phyloP scores from a whole-genome alignment of 1,140 invertebrate species.

The Hyles euphorbiae region DNA sequence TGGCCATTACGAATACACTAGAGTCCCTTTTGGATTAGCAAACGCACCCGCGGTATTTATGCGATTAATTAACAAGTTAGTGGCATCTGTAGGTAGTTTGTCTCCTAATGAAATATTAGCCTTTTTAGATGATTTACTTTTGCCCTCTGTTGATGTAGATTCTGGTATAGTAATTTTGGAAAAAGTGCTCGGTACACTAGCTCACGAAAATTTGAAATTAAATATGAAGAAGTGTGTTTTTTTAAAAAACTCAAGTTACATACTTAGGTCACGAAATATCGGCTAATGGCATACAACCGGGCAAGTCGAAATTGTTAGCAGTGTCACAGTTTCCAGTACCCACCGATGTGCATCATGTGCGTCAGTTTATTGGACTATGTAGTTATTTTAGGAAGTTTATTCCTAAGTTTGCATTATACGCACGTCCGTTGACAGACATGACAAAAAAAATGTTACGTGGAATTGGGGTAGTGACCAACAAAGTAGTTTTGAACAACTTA shows the following conservation, averaged over 20 bases:
- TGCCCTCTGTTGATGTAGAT: slow-evolving; percentile 2
- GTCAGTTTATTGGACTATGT: slow-evolving; percentile 45
- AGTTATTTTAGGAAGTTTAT: slow-evolving; percentile 28
- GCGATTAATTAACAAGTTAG: slow-evolving; percentile 25
- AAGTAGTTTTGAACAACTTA: too few relatives aligned
- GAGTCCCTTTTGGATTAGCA: slow-evolving; percentile 38
- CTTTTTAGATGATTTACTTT: slow-evolving; percentile 9
- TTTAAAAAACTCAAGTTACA: slow-evolving; percentile 3
- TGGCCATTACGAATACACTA: slow-evolving; percentile 45
- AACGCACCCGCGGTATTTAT: slow-evolving; percentile 28
- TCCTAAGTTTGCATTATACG: too few relatives aligned
- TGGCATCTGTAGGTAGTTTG: slow-evolving; percentile 4
- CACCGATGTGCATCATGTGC: slow-evolving; percentile 34
- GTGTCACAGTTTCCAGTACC: slow-evolving; percentile 24
- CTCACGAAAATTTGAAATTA: slow-evolving; percentile 9
- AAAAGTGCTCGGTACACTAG: slow-evolving; percentile 1
- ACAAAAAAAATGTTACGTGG: too few relatives aligned
- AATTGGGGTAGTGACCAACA: too few relatives aligned
- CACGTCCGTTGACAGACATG: too few relatives aligned
- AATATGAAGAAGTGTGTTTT: slow-evolving; percentile 10
- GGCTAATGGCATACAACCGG: too few relatives aligned
- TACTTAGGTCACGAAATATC: slow-evolving; percentile 35
- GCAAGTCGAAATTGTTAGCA: too few relatives aligned
- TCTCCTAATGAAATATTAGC: slow-evolving; percentile 2
- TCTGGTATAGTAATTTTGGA: background rate